Conservation (phyloP, 2,888 invertebrate genomes). For the Scaptomyza caliginosa region DNA sequence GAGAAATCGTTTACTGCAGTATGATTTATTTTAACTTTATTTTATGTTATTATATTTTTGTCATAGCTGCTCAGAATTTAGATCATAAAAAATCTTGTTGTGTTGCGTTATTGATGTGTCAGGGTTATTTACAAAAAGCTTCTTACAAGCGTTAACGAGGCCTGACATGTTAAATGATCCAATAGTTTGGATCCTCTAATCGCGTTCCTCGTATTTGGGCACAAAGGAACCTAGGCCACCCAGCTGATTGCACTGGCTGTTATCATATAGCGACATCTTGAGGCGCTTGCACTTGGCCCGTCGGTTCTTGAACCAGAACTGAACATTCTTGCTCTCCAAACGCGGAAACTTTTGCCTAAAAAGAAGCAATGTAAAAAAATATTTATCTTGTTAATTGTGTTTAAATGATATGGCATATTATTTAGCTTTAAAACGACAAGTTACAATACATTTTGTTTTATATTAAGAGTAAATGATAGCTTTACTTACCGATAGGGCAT, state of each 20-base stretch:
- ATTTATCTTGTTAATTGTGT: not conserved
- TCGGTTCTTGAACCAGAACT: conserved; percentile 99
- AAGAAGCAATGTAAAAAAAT: conserved; percentile 20
- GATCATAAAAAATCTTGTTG: conserved; percentile 6
- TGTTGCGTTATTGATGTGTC: not conserved
- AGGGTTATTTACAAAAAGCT: conserved; percentile 35
- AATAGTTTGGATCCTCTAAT: conserved; percentile 55
- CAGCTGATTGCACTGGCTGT: conserved; percentile 82
- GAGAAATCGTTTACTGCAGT: conserved; percentile 44
- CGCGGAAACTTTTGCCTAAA: conserved; percentile 97
- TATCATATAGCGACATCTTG: conserved; percentile 94
- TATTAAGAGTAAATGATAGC: not conserved
- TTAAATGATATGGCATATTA: not conserved
- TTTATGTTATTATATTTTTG: conserved; percentile 21
- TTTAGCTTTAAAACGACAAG: too few relatives aligned
- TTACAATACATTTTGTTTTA: too few relatives aligned
- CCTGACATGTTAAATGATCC: not conserved
- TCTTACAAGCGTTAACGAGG: not conserved
- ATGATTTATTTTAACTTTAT: not conserved
- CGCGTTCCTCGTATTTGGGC: conserved; percentile 83
- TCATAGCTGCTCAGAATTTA: conserved; percentile 45
- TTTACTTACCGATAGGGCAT: conserved; percentile 91
- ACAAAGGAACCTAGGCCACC: conserved; percentile 82
- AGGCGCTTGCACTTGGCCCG: conserved; percentile 98
- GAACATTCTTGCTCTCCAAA: conserved; percentile 99